Evolutionary conservation across 2,888 invertebrate genomes (phyloP), one percentile per base, ranked within the genome.

Genomic region (Piscicola geometra): DNA sequence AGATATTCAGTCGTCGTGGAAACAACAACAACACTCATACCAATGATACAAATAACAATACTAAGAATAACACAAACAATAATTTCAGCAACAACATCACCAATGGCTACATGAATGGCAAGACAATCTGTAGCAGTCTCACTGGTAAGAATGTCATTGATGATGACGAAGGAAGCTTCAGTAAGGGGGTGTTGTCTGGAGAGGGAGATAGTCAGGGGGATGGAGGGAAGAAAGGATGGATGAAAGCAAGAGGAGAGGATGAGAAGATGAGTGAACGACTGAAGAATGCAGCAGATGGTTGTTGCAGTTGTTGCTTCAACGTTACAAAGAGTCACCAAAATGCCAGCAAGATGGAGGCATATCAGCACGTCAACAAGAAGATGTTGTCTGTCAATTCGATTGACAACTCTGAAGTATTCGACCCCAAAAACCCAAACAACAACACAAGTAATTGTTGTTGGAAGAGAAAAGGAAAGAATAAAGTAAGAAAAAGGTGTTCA

Each of bases 281-380:
- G n/a, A 56, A 56, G 60, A 25, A 56, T 25, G 60, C 9, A 47
- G 21, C 9, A 3, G 25, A 56, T 18, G 25, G n/a, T 15, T 25
- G 21, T 56, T 56, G 60, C 25, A n/a, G n/a, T n/a, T 56, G 60
- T 56, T 56, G 60, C 60, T 56, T 18, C 25, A 56, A 56, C 25
- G 21, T 56, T 56, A 5, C 60, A 56, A 56, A 21, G 60, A n/a
- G n/a, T n/a, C n/a, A n/a, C n/a, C n/a, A n/a, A n/a, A n/a, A n/a
- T n/a, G n/a, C n/a, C n/a, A n/a, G n/a, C n/a, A n/a, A n/a, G n/a
- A n/a, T n/a, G n/a, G n/a, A n/a, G n/a, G n/a, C n/a, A n/a, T n/a
- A n/a, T n/a, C n/a, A n/a, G n/a, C n/a, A n/a, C n/a, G n/a, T n/a
- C n/a, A n/a, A n/a, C n/a, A n/a, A n/a, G n/a, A n/a, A n/a, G n/a